Conservation (phyloP, 2,797 vertebrate species). For the Tolypeutes matacus region DNA sequence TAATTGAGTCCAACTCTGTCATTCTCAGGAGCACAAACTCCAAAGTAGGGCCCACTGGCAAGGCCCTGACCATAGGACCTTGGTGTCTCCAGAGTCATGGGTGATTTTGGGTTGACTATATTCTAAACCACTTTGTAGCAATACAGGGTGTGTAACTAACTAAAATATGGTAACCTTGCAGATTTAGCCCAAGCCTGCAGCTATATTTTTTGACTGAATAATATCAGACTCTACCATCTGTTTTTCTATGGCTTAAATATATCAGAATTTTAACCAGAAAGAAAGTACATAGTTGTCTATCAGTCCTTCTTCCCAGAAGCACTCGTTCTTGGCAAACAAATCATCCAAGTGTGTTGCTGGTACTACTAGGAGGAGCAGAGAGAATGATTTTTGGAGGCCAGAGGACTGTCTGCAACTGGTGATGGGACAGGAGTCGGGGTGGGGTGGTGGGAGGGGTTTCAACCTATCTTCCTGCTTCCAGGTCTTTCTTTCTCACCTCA, state of each 20-base stretch:
- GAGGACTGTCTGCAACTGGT: background rate
- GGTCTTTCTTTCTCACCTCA: background rate
- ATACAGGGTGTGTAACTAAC: background rate
- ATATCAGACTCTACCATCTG: background rate
- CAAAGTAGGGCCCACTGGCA: too few species aligned
- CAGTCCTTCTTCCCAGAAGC: background rate
- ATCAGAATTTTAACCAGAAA: conserved; percentile 35
- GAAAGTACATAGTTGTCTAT: background rate
- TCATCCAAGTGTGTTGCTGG: background rate
- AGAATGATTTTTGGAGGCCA: background rate
- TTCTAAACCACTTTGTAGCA: conserved; percentile 19
- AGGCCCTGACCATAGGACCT: too few species aligned
- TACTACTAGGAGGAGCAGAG: background rate
- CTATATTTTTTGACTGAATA: background rate
- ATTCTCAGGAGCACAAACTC: too few species aligned
- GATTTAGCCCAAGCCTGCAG: background rate
- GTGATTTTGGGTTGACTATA: background rate
- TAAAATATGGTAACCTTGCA: background rate
- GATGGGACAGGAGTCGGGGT: too few species aligned
- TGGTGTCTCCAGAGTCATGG: too few species aligned
- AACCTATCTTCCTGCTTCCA: background rate
- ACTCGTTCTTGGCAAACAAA: conserved; percentile 12
- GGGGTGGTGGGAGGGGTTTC: accelerated
- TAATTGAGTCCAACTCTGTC: too few species aligned
- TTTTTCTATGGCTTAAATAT: conserved; percentile 41